phyloP scores from a whole-genome alignment of 37 sponge, comb jelly and placozoan genomes.

The Axinella damicornis region DNA sequence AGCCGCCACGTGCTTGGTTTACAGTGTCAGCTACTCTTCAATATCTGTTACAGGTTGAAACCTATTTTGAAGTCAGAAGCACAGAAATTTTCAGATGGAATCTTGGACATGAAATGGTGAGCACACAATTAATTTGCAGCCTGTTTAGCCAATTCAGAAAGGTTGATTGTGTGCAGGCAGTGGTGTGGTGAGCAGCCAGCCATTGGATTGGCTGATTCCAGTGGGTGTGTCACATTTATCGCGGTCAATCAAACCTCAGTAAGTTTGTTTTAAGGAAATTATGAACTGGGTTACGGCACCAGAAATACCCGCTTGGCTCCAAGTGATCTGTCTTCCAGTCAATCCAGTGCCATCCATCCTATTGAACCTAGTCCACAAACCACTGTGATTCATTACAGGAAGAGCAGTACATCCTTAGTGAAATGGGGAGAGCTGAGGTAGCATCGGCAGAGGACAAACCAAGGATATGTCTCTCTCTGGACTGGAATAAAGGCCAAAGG shows the following conservation, averaged over 20 bases:
- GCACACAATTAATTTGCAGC: not conserved
- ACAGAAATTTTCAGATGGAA: slow-evolving; percentile 39
- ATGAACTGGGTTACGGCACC: not conserved
- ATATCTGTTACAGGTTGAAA: slow-evolving; percentile 14
- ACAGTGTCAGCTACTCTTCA: not conserved
- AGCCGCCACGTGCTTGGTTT: not conserved
- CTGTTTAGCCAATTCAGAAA: not conserved
- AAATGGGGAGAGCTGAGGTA: not conserved
- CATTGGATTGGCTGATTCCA: slow-evolving; percentile 34
- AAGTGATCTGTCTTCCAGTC: no score
- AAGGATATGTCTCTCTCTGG: slow-evolving; percentile 67
- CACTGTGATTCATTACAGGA: no score
- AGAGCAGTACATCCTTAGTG: not conserved
- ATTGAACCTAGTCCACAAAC: no score
- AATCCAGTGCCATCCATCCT: no score
- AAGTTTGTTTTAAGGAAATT: not conserved
- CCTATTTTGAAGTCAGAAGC: slow-evolving; percentile 1
- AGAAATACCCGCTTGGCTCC: not conserved
- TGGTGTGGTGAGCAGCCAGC: no score
- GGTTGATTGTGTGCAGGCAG: not conserved
- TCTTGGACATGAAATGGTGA: slow-evolving; percentile 85
- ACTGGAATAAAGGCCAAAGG: slow-evolving; percentile 51
- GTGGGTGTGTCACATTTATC: slow-evolving; percentile 38
- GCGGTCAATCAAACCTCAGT: not conserved
- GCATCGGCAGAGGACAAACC: not conserved